These are phyloP conservation scores for Pongo pygmaeus DNA, from an alignment of 2,113 vertebrate species.

Conservation along the genomic window DNA sequence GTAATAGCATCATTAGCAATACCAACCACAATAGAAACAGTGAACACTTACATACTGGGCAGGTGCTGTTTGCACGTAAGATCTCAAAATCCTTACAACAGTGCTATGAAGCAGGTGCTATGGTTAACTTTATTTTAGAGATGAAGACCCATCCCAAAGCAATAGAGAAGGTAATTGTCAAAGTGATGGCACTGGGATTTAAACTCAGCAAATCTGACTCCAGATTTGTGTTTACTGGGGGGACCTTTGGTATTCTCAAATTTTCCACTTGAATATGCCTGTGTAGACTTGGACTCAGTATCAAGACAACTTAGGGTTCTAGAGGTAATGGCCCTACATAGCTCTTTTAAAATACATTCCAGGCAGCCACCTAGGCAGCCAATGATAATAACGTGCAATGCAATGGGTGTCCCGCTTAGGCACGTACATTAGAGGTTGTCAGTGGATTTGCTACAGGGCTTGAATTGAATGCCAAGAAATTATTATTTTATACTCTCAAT, in stretches of 20 bases:
- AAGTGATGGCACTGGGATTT: background rate
- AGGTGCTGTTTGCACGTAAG: background rate
- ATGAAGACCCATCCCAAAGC: background rate
- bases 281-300: background rate
- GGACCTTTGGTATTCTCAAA: background rate
- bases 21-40: background rate
- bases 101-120: background rate
- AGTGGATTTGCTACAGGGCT: background rate
- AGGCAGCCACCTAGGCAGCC: background rate
- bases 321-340: background rate
- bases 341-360: slow-evolving; percentile 15
- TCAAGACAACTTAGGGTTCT: background rate
- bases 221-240: background rate
- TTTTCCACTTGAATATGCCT: background rate
- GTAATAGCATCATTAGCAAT: background rate
- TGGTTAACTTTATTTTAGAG: background rate
- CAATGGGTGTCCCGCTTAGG: background rate
- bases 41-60: no score
- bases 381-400: background rate
- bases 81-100: background rate
- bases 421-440: background rate
- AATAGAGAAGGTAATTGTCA: background rate
- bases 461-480: background rate
- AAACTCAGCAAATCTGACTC: background rate
- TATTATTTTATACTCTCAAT: background rate